Conservation (phyloP, 1,140 invertebrate species). For the Calosoma granatense region DNA sequence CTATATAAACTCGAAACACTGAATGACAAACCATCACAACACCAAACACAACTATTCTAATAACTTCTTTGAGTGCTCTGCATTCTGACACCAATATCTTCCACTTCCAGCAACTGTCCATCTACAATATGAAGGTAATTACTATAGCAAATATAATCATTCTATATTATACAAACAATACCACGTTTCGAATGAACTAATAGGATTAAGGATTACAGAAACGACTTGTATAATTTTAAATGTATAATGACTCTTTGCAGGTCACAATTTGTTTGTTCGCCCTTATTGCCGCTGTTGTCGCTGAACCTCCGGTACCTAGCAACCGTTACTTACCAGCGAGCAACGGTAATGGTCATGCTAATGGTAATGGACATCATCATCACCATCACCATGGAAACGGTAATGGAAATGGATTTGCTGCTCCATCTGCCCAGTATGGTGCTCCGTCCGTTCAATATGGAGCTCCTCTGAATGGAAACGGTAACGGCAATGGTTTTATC, state of each 20-base stretch:
- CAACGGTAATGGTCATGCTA: conserved; percentile 7
- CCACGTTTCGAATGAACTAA: too few relatives aligned
- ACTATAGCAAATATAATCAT: too few relatives aligned
- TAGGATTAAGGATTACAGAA: too few relatives aligned
- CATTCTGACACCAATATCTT: too few relatives aligned
- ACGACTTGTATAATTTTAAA: conserved; percentile 6
- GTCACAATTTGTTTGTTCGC: conserved; percentile 21
- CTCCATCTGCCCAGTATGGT: neutral
- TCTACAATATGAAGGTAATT: too few relatives aligned
- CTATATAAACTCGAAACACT: too few relatives aligned
- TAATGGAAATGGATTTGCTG: conserved; percentile 12
- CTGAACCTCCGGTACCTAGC: conserved; percentile 38
- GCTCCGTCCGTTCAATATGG: neutral
- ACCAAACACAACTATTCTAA: too few relatives aligned
- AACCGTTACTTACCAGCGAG: conserved; percentile 44
- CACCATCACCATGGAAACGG: conserved; percentile 22
- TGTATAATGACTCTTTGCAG: conserved; percentile 16
- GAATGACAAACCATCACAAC: too few relatives aligned
- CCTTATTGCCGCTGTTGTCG: conserved; percentile 20
- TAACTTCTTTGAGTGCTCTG: too few relatives aligned
- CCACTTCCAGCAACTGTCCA: too few relatives aligned
- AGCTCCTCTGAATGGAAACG: conserved; percentile 3
- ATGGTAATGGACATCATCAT: conserved; percentile 26
- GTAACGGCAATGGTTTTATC: conserved; percentile 4
- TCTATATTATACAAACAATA: too few relatives aligned